phyloP scores from a whole-genome alignment of 2,888 invertebrate genomes.

The Spatulosminthurus flaviceps region DNA sequence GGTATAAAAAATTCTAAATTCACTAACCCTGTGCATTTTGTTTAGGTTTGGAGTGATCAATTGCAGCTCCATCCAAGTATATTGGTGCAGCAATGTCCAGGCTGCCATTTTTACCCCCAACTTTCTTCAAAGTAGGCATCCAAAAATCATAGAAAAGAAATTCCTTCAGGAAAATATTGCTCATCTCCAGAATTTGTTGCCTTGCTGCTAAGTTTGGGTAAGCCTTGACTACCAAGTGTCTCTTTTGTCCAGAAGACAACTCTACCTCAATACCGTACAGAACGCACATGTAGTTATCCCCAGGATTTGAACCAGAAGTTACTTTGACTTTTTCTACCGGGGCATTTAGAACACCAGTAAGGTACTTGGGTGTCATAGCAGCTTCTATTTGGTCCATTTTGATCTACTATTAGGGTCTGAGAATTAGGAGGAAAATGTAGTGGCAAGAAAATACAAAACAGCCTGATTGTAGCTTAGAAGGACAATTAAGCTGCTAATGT shows the following conservation, averaged over 20 bases:
- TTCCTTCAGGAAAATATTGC: slow-evolving; percentile 53
- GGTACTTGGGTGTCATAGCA: slow-evolving; percentile 25
- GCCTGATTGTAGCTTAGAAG: no score
- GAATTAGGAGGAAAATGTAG: no score
- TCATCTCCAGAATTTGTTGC: slow-evolving; percentile 53
- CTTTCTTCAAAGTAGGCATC: slow-evolving; percentile 47
- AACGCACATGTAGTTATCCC: slow-evolving; percentile 49
- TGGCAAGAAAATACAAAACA: no score
- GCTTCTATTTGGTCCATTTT: slow-evolving; percentile 24
- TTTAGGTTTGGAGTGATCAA: background rate
- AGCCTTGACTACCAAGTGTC: slow-evolving; percentile 50
- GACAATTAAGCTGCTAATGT: no score
- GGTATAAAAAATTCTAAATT: background rate
- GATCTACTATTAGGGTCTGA: background rate
- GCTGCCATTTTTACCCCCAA: slow-evolving; percentile 24
- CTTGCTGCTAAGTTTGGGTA: slow-evolving; percentile 51
- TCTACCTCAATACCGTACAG: slow-evolving; percentile 37
- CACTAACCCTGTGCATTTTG: background rate
- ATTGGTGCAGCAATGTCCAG: background rate
- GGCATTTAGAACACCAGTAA: slow-evolving; percentile 24
- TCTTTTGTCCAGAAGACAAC: slow-evolving; percentile 12
- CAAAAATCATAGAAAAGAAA: slow-evolving; percentile 51
- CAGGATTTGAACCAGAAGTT: slow-evolving; percentile 30
- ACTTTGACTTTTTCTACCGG: slow-evolving; percentile 33
- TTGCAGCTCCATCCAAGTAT: slow-evolving; percentile 27